phyloP scores from a whole-genome alignment of 1,140 invertebrate genomes.

The Aphidius gifuensis region DNA sequence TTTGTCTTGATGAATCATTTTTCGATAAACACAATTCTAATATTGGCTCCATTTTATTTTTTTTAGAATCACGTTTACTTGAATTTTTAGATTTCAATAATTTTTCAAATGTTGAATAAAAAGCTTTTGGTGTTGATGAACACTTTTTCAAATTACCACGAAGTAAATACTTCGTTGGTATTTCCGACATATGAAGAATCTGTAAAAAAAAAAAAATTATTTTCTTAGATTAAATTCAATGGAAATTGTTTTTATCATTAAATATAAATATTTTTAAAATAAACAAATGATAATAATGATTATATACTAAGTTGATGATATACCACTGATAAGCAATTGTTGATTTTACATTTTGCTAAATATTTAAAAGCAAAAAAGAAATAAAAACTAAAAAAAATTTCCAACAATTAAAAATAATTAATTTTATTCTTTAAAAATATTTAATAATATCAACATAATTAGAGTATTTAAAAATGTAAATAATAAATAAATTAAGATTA shows the following conservation, averaged over 20 bases:
- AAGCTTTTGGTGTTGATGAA: conserved; percentile 29
- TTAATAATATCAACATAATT: no score
- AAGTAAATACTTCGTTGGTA: conserved; percentile 29
- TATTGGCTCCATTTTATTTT: conserved; percentile 37
- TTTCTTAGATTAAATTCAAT: no score
- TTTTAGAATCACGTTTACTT: conserved; percentile 29
- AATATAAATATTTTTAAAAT: background rate
- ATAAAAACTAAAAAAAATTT: no score
- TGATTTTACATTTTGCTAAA: no score
- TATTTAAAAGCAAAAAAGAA: no score
- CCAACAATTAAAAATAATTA: no score
- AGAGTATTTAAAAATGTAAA: no score
- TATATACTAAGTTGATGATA: no score
- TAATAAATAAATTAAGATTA: no score
- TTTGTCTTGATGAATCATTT: conserved; percentile 21
- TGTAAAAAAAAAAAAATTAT: background rate
- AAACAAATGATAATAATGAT: background rate
- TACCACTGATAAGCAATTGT: no score
- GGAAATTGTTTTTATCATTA: no score
- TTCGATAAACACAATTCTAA: conserved; percentile 27
- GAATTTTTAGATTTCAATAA: conserved; percentile 27
- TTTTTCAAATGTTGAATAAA: conserved; percentile 31
- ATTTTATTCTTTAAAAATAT: no score
- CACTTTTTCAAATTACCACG: conserved; percentile 32
- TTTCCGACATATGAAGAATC: conserved; percentile 31